These are phyloP conservation scores for Rhopalosiphum padi DNA, from an alignment of 1,140 invertebrate species.

Conservation along the genomic window DNA sequence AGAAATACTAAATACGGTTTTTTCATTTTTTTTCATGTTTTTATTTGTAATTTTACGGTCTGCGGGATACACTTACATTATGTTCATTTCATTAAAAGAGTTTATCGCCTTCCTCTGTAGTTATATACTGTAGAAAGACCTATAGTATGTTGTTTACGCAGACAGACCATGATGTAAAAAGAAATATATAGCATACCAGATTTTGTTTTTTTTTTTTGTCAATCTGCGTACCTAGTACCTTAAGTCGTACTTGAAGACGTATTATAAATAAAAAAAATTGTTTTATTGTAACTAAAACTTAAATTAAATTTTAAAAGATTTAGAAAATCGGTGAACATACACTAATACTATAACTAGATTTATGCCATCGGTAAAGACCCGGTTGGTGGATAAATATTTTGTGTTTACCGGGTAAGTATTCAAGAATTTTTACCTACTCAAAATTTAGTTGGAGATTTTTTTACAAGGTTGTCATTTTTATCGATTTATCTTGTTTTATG, in stretches of 20 bases:
- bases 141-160: slow-evolving; percentile 1
- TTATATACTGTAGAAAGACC: not conserved
- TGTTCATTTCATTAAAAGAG: slow-evolving; percentile 35
- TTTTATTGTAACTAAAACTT: not conserved
- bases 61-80: slow-evolving; percentile 27
- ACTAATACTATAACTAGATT: not conserved
- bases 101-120: slow-evolving; percentile 31
- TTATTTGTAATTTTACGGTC: slow-evolving; percentile 53
- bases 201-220: slow-evolving; percentile 22
- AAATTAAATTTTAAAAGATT: not conserved
- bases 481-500: too few species aligned
- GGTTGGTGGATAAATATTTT: too few species aligned
- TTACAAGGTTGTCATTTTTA: too few species aligned
- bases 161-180: not conserved
- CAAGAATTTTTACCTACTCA: too few species aligned
- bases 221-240: not conserved
- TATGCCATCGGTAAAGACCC: too few species aligned
- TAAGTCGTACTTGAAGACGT: not conserved
- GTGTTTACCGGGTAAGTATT: too few species aligned
- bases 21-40: slow-evolving; percentile 43
- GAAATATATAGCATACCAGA: not conserved
- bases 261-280: not conserved
- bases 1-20: slow-evolving; percentile 39
- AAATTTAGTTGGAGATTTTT: too few species aligned
- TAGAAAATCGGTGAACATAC: not conserved